A percentile compares a stretch with the other conserved stretches of the same genome.
phyloP scores from a whole-genome alignment of 1,140 invertebrate species.

The Aphaenogaster floridana region DNA sequence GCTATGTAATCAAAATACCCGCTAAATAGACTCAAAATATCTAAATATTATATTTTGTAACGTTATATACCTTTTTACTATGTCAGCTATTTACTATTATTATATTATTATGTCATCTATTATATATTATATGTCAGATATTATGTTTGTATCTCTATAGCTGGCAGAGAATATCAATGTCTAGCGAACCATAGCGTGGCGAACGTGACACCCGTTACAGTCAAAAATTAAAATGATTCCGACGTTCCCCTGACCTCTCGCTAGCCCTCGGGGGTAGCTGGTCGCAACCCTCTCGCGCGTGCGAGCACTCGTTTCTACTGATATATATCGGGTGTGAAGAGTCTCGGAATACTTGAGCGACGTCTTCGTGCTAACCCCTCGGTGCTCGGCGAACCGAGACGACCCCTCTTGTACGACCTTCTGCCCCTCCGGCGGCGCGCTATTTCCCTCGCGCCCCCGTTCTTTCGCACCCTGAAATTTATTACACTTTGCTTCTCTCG shows the following conservation, averaged over 20 bases:
- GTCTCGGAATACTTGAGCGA: slow-evolving; percentile 49
- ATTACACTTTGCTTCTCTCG: slow-evolving; percentile 34
- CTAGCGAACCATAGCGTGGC: background rate
- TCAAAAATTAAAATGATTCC: slow-evolving; percentile 28
- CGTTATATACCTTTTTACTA: background rate
- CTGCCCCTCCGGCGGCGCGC: slow-evolving; percentile 30
- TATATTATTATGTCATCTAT: background rate
- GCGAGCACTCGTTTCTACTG: slow-evolving; percentile 35
- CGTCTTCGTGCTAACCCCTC: slow-evolving; percentile 45
- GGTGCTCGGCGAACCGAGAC: slow-evolving; percentile 39
- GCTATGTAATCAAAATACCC: background rate
- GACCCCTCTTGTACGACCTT: slow-evolving; percentile 44
- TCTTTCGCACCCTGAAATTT: slow-evolving; percentile 39
- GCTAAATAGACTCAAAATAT: background rate
- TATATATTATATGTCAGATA: slow-evolving; percentile 17
- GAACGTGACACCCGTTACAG: slow-evolving; percentile 5
- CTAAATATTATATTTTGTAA: background rate
- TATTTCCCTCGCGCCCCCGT: background rate
- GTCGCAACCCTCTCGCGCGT: slow-evolving; percentile 25
- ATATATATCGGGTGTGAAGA: slow-evolving; percentile 14
- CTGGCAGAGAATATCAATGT: background rate
- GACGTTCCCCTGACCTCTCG: background rate
- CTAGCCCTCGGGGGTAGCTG: background rate
- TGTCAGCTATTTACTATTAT: background rate
- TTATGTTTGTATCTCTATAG: background rate